These are phyloP conservation scores for Mormoops blainvillei DNA, from an alignment of 2,113 vertebrate species.

Conservation along the genomic window DNA sequence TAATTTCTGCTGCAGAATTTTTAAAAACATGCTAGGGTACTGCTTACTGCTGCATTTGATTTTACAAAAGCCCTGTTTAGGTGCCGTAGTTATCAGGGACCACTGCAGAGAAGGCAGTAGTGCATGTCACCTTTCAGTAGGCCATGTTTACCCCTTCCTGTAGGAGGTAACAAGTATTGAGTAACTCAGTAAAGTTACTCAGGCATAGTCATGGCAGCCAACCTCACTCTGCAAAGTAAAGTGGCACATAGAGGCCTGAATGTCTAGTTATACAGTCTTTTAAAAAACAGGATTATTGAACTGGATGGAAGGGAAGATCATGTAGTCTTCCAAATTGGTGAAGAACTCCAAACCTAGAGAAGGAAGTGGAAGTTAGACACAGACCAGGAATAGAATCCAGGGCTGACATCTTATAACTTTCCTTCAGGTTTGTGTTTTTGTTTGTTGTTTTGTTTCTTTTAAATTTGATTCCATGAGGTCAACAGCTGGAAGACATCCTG, in stretches of 20 bases:
- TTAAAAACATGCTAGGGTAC: not conserved
- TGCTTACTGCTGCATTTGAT: not conserved
- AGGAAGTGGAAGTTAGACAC: not conserved
- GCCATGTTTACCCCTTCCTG: not conserved
- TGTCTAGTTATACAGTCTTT: not conserved
- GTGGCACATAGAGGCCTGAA: not conserved
- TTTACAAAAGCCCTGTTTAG: not conserved
- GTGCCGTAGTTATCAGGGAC: not conserved
- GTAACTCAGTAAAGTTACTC: not conserved
- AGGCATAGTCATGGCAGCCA: not conserved
- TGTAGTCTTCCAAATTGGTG: not conserved
- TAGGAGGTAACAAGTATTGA: not conserved
- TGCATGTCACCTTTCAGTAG: not conserved
- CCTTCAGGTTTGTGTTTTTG: not conserved
- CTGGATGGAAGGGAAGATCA: not conserved
- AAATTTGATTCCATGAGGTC: not conserved
- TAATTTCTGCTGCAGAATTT: constrained; percentile 24
- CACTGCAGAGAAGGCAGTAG: not conserved
- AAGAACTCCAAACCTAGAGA: not conserved
- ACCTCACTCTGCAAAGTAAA: not conserved
- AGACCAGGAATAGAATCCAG: not conserved
- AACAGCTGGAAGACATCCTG: not conserved
- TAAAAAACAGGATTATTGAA: not conserved
- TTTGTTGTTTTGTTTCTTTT: not conserved
- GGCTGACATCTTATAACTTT: not conserved